Base-by-base conservation (phyloP, 2,797 vertebrate genomes). In the Phyllotis vaccarum region DNA sequence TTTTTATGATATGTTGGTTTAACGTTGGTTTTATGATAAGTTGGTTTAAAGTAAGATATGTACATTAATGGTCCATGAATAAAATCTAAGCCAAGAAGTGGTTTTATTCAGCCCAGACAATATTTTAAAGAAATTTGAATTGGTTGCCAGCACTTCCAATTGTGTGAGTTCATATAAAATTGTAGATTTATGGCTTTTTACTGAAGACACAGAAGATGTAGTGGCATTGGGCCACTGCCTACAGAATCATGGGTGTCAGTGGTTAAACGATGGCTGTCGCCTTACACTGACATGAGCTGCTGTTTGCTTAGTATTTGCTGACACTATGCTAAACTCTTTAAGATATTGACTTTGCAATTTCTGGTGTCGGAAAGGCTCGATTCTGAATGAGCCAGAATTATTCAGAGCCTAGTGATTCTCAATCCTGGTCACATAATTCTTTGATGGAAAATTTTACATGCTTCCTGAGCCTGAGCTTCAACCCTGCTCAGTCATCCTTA, bases 61-160 rank as follows among this genome's bases (percentile, higher is more conserved):
- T 6, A 82, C 92, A 89, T 89, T 90, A 90, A 96, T 91, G 94
- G 78, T 29, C 43, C 17, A 54, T 19, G 43, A 86, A 80, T 34
- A 8, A 49, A 94, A 86, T 82, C 19, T 12, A 86, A 60, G 14
- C 58, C 43, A 60, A 90, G 72, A 79, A 13, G 21, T 62, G 8
- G 62, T 94, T 93, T 95, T 94, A 29, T 88, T 90, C 80, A 88
- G n/a, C 82, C 24, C 37, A 91, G 60, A 56, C 6, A 40, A 19
- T 46, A 76, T 88, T 96, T 95, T 94, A 72, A 86, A 92, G 64
- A 86, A 76, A 87, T 93, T 72, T 87, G 22, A 95, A 40, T 89
- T 82, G 64, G 60, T 74, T 94, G 46, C 87, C 66, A 96, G 66
- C 13, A 66, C 54, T 93, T 96, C 54, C 82, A 40, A 89, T 79